Evolutionary conservation across 1,140 invertebrate species (phyloP), one percentile per base, ranked within the genome.

Genomic region (Limonius californicus): DNA sequence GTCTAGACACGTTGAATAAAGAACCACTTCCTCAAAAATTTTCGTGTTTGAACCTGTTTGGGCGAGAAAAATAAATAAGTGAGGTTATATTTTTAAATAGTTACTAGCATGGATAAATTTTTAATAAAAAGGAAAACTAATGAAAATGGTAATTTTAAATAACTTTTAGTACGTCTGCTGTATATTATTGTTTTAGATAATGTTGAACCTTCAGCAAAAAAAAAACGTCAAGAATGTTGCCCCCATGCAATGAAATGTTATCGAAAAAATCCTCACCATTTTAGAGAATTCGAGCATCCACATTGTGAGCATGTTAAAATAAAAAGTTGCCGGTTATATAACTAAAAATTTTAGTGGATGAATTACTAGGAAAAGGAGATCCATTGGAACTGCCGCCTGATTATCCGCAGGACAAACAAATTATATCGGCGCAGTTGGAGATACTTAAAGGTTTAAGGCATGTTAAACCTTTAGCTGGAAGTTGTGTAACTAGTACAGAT

Each of bases 261-360:
- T 69, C 80, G 92, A 64, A 83, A 86, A 67, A 94, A 93, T 82
- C 87, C 89, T 4, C 83, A 87, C 66, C 92, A 95, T 78, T 88
- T 94, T 55, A 81, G 81, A 45, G 86, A 94, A 74, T 93, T 85
- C 77, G 82, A 82, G 54, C 92, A 95, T 83, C 83, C 85, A 4
- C 87, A 90, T 71, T 82, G 89, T 91, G 81, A 80, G 73, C 43
- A 20, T 6, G n/a, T n/a, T n/a, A n/a, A n/a, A n/a, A n/a, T n/a
- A n/a, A n/a, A n/a, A n/a, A n/a, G n/a, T n/a, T n/a, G n/a, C n/a
- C n/a, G n/a, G n/a, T n/a, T n/a, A n/a, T n/a, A n/a, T n/a, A n/a
- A n/a, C n/a, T 27, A 27, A 4, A 21, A 32, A 62, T 56, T 57
- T 50, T 68, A 69, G 65, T 70, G 58, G 61, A 21, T 71, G 72